These are phyloP conservation scores for Heliconius ethilla DNA, from an alignment of 2,888 invertebrate genomes.

Conservation along the genomic window DNA sequence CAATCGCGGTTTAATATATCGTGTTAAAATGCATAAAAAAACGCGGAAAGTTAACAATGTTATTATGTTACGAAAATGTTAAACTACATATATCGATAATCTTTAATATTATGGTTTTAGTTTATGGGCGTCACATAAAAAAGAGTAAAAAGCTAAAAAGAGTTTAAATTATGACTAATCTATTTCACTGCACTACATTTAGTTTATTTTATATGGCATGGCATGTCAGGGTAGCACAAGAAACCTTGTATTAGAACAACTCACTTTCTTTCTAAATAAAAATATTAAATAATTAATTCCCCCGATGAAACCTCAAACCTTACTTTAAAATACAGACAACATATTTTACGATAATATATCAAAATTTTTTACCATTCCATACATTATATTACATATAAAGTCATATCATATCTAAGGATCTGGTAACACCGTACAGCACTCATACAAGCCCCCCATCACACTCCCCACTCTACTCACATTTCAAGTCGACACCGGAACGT, in stretches of 20 bases:
- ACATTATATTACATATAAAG: background rate
- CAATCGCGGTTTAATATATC: background rate
- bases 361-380: too few species aligned
- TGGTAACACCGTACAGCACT: background rate
- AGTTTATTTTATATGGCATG: too few species aligned
- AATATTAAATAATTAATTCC: too few species aligned
- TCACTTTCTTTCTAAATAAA: too few species aligned
- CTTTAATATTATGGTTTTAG: background rate
- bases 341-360: too few species aligned
- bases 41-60: background rate
- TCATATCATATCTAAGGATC: background rate
- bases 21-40: background rate
- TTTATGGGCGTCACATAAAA: background rate
- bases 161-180: too few species aligned
- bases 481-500: constrained; percentile 10
- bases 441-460: background rate
- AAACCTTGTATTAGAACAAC: too few species aligned
- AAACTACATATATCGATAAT: background rate
- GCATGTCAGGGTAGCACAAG: too few species aligned
- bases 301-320: too few species aligned
- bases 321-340: too few species aligned
- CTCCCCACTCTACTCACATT: constrained; percentile 12
- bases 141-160: background rate
- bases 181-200: too few species aligned
- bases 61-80: background rate